Evolutionary conservation across 1,140 invertebrate species (phyloP), one percentile per base, ranked within the genome.

Genomic region (Frieseomelitta varia): DNA sequence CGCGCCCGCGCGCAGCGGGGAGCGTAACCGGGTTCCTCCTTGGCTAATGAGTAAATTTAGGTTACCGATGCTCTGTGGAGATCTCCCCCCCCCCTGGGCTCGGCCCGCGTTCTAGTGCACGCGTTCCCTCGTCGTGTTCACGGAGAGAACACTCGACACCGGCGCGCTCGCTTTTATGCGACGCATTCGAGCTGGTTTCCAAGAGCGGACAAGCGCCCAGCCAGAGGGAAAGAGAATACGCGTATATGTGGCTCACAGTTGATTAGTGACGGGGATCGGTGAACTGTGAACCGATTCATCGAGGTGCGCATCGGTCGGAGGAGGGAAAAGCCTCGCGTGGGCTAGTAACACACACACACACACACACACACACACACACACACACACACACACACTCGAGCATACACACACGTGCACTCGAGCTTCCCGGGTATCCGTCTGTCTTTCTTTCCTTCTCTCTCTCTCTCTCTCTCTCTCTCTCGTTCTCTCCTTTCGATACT

Each of bases 261-360:
- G 91, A 93, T 93, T 93, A 93, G 89, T 87, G 87, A 87, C 84
- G 81, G 69, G 27, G 81, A 91, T 89, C 91, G 91, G 87, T 87
- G 91, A 92, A 90, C 88, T 86, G 91, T 93, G 89, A 90, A 92
- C 82, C 88, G 87, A 90, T 87, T 90, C 91, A 92, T 86, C 91
- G 90, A 92, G 88, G 90, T 91, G 91, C 83, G 82, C 90, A 91
- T 84, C 87, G 71, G 24, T 55, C 68, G 86, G 27, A 19, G 74
- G 79, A 85, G 87, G 76, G 73, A 79, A 79, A 81, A 84, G 84
- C 87, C 2, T 76, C 63, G 86, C 79, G 69, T 58, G 51, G 76
- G 34, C 34, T 51, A 82, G 73, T 80, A 83, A 61, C 63, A 82
- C 72, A 67, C 68, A 71, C 76, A 47, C 39, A 47, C 39, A 47